These are phyloP conservation scores for Puntigrus tetrazona DNA, from an alignment of 2,113 vertebrate genomes.

Conservation along the genomic window DNA sequence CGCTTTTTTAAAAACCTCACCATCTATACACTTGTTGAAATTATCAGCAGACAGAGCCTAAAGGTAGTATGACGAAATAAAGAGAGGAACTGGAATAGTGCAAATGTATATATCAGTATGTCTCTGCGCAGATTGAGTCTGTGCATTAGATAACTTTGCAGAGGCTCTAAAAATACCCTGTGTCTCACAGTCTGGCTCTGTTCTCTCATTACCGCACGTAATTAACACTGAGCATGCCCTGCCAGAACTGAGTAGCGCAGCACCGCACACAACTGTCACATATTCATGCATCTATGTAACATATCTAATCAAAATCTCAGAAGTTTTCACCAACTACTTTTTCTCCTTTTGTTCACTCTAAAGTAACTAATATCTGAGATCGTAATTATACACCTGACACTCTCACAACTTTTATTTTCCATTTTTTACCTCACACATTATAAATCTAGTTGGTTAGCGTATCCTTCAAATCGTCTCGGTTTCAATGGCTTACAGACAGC, in stretches of 20 bases:
- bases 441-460: background rate
- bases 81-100: conserved; percentile 6
- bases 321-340: conserved; percentile 40
- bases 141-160: conserved; percentile 68
- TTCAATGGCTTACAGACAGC: conserved; percentile 5
- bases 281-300: conserved; percentile 61
- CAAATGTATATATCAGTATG: conserved; percentile 38
- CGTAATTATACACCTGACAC: conserved; percentile 16
- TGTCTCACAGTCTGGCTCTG: conserved; percentile 71
- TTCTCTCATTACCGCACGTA: conserved; percentile 74
- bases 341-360: background rate
- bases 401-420: conserved; percentile 10
- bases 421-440: background rate
- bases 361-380: background rate
- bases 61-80: conserved; percentile 44
- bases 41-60: conserved; percentile 11
- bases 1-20: background rate
- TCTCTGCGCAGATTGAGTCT: conserved; percentile 58
- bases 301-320: conserved; percentile 61
- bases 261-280: conserved; percentile 65
- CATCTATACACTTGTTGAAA: conserved; percentile 1
- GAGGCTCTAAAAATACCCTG: conserved; percentile 72
- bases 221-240: conserved; percentile 75
- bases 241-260: conserved; percentile 59
- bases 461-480: background rate